Evolutionary conservation across 2,888 invertebrate species (phyloP), one percentile per base, ranked within the genome.

Genomic region (Ethmia dodecea): DNA sequence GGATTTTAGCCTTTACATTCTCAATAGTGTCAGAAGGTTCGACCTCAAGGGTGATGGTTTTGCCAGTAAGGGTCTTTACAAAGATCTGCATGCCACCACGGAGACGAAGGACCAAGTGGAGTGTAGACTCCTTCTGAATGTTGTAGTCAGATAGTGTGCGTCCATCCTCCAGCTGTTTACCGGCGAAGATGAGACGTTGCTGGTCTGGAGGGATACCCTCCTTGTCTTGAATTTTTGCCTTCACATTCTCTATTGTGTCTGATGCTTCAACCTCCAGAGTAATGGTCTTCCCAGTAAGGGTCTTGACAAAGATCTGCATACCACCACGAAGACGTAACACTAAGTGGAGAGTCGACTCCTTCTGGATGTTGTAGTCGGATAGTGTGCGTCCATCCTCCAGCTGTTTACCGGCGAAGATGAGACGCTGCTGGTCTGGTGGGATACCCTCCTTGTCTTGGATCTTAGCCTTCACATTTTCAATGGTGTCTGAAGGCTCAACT

Each of bases 391-490:
- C 58, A 45, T 60, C 58, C 40, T 60, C 60, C 5, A 61, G 28
- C 16, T 61, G 61, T 27, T 61, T 61, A 1, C 61, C 61, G 4
- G 61, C 61, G 31, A 61, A 61, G 32, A 61, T 61, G 0, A 61
- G 37, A 11, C 61, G 42, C 42, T 61, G 61, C 33, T 61, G 60
- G 43, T 60, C 60, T 38, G 60, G 60, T 11, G 60, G 60, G 8
- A 60, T 60, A 0, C 60, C 60, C 14, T 60, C 60, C 28, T 60
- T 60, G 31, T 60, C 60, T 24, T 60, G 60, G 26, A 60, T 61
- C 22, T 61, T 61, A 3, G 59, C 60, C 25, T 61, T 61, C 0
- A 60, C 60, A 52, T 60, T 60, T 18, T 60, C 60, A 29, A 60
- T 60, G 1, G 58, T 56, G 31, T 60, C 60, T 0, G 60, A 54